A percentile compares a stretch with the other conserved stretches of the same genome.
These are phyloP conservation scores for Malaclemys terrapin DNA, from an alignment of 2,113 vertebrate genomes.

Conservation along the genomic window DNA sequence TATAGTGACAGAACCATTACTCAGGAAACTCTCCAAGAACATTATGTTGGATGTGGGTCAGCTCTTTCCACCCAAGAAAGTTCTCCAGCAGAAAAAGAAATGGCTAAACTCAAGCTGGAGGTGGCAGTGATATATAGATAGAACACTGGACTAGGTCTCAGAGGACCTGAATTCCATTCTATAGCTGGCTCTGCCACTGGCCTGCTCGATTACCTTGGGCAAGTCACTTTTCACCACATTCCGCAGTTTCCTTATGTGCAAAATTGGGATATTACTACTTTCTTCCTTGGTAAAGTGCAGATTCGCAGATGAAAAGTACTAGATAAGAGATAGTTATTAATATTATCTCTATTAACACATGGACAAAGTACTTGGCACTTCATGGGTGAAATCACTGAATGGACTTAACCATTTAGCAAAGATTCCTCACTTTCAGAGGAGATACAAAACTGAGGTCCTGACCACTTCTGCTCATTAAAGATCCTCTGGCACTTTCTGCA, in stretches of 20 bases:
- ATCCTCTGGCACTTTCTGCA: neutral
- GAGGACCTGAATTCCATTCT: neutral
- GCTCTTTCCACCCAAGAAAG: constrained; percentile 8
- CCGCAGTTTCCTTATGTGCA: neutral
- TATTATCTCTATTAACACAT: no score
- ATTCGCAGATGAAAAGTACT: neutral
- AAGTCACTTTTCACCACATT: neutral
- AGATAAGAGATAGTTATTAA: fast-evolving
- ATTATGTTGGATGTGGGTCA: constrained; percentile 24
- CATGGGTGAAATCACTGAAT: neutral
- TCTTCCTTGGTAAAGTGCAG: neutral
- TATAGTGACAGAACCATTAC: constrained; percentile 24
- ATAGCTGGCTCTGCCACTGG: neutral
- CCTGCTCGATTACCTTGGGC: neutral
- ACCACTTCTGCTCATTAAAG: neutral
- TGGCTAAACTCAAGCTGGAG: constrained; percentile 12
- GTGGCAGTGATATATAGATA: neutral
- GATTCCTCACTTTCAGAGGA: neutral
- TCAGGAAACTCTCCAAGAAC: constrained; percentile 21
- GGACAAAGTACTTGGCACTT: neutral
- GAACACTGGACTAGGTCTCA: neutral
- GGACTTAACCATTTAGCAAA: neutral
- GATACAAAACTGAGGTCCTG: neutral
- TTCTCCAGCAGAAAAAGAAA: neutral
- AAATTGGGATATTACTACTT: neutral